Evolutionary conservation across 2,797 vertebrate species (phyloP).

Genomic region (Sparus aurata): DNA sequence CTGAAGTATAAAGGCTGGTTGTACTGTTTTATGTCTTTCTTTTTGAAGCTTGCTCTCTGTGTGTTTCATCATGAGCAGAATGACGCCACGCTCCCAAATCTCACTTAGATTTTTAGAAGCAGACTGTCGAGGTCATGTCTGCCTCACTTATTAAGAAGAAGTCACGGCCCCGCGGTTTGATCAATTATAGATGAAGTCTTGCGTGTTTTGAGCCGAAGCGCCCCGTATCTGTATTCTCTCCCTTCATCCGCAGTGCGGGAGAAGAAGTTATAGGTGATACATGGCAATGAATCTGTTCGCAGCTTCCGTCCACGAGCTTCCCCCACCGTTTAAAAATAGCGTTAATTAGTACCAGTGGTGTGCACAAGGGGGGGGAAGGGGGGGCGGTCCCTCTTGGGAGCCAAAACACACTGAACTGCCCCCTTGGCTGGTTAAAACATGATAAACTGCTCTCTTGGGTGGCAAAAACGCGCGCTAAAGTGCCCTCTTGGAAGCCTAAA

Average conservation of each 20-base stretch:
- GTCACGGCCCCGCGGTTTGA: conserved; percentile 43
- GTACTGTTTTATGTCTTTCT: not conserved
- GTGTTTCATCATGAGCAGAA: conserved; percentile 2
- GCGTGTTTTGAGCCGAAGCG: conserved; percentile 19
- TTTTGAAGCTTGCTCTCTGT: not conserved
- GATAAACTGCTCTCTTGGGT: no score
- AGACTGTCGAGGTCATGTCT: not conserved
- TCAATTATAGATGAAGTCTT: conserved; percentile 56
- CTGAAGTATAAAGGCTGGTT: not conserved
- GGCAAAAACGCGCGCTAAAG: no score
- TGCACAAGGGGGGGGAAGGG: no score
- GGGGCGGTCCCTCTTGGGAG: no score
- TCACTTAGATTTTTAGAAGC: not conserved
- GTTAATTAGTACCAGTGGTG: not conserved
- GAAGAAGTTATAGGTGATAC: conserved; percentile 34
- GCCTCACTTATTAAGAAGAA: conserved; percentile 27
- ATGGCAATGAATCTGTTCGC: conserved; percentile 45
- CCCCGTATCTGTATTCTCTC: conserved; percentile 31
- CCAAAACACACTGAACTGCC: no score
- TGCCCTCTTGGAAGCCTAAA: no score
- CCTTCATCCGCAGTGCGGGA: conserved; percentile 26
- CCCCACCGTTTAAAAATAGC: not conserved
- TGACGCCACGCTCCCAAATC: not conserved
- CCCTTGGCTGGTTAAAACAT: no score
- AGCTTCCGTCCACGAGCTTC: conserved; percentile 1